Evolutionary conservation across 1,140 invertebrate genomes (phyloP).

Genomic region (Aphidius ervi): DNA sequence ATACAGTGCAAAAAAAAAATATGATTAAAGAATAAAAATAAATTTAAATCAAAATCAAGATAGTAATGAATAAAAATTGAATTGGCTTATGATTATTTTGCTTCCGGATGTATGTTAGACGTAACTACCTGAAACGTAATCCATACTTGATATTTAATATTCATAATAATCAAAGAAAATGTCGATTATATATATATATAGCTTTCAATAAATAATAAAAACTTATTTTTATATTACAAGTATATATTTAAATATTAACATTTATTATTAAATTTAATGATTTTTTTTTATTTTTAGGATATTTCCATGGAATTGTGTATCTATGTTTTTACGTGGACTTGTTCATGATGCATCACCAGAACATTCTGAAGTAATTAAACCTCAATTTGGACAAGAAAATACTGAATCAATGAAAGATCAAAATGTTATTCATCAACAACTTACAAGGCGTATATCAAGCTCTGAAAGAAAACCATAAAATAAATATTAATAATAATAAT

Average conservation of each 20-base stretch:
- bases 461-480: conserved; percentile 49
- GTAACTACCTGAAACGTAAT: no score
- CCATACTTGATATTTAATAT: no score
- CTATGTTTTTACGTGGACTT: conserved; percentile 60
- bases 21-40: not conserved
- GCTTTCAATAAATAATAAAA: no score
- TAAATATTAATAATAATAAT: no score
- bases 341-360: conserved; percentile 62
- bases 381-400: conserved; percentile 7
- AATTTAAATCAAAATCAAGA: not conserved
- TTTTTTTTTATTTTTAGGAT: conserved; percentile 52
- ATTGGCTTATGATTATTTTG: no score
- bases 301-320: conserved; percentile 64
- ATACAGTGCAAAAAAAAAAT: conserved; percentile 8
- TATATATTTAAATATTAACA: not conserved
- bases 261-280: not conserved
- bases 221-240: no score
- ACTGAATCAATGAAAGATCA: conserved; percentile 36
- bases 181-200: no score
- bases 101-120: no score
- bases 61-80: no score
- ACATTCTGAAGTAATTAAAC: not conserved
- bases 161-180: no score
- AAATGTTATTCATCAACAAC: conserved; percentile 42
- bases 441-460: conserved; percentile 45